Base-by-base conservation (phyloP, 2,113 vertebrate species). In the Cinclus cinclus region DNA sequence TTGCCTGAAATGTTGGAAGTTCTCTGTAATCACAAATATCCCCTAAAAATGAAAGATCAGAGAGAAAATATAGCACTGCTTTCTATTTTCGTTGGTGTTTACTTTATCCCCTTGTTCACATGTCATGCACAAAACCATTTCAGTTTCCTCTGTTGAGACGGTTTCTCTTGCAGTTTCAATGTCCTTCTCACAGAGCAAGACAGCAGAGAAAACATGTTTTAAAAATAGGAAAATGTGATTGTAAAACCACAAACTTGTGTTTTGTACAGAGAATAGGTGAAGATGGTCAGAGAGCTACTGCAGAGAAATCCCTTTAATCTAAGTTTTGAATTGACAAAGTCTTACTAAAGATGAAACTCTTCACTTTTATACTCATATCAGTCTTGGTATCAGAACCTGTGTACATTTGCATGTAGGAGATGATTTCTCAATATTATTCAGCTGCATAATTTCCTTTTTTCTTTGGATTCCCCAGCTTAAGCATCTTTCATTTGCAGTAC, bases 191-290 rank as follows among this genome's bases (percentile, higher is more conserved):
- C 86, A 89, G 80, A 89, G 64, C 52, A 68, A 60, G 41, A 58
- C 16, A 2, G 52, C 70, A 96, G 83, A 94, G 94, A 92, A 94
- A 93, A 96, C 60, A 56, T 23, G 23, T 25, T 93, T 96, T 91
- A 93, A 96, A 96, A 95, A 94, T 94, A 87, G 96, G 93, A 96
- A 97, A 97, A 96, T 95, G 82, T 94, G 90, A 96, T 89, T 94
- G 90, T 90, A 60, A 97, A 92, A 93, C 90, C 93, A 90, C 92
- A 87, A 82, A 50, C 39, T 70, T 59, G 68, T 94, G 80, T 92
- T 95, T 92, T 73, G 85, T 69, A 28, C 71, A 83, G 87, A 69
- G 25, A 59, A 68, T 77, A 87, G 71, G 56, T 90, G 71, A 93
- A 50, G 39, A 56, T 74, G 79, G 79, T 90, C 90, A 93, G 80